These are phyloP conservation scores for Philereme transversata DNA, from an alignment of 2,888 invertebrate species.

Conservation along the genomic window DNA sequence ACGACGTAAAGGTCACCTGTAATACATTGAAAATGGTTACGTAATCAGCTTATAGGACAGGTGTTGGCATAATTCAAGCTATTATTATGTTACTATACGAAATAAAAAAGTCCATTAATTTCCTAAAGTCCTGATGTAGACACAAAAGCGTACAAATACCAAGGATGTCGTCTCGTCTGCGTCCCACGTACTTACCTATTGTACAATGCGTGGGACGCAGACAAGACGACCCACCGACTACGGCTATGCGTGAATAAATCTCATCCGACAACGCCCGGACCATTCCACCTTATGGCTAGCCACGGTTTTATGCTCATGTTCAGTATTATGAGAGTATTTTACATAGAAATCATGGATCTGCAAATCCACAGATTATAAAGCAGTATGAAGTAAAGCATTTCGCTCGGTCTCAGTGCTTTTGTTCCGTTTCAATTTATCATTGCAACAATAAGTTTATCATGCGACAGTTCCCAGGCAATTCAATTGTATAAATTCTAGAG, in stretches of 20 bases:
- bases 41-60: constrained; percentile 42
- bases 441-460: constrained; percentile 44
- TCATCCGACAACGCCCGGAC: constrained; percentile 60
- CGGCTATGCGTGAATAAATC: constrained; percentile 67
- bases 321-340: constrained; percentile 4
- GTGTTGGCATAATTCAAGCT: constrained; percentile 45
- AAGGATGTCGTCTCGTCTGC: constrained; percentile 52
- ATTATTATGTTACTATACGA: constrained; percentile 46
- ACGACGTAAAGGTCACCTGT: constrained; percentile 44
- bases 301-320: constrained; percentile 20
- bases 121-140: constrained; percentile 56
- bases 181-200: constrained; percentile 62
- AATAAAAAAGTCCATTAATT: constrained; percentile 55
- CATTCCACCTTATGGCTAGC: constrained; percentile 40
- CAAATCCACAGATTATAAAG: constrained; percentile 6
- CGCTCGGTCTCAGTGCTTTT: constrained; percentile 21
- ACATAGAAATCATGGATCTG: constrained; percentile 15
- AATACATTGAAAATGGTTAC: constrained; percentile 32
- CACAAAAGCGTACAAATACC: constrained; percentile 57
- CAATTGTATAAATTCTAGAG: constrained; percentile 49
- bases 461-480: constrained; percentile 54
- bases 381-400: neutral
- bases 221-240: constrained; percentile 37
- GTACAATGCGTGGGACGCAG: constrained; percentile 48
- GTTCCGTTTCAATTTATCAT: constrained; percentile 34